Base-by-base conservation (phyloP, 1,140 invertebrate genomes). In the Colletes latitarsis region DNA sequence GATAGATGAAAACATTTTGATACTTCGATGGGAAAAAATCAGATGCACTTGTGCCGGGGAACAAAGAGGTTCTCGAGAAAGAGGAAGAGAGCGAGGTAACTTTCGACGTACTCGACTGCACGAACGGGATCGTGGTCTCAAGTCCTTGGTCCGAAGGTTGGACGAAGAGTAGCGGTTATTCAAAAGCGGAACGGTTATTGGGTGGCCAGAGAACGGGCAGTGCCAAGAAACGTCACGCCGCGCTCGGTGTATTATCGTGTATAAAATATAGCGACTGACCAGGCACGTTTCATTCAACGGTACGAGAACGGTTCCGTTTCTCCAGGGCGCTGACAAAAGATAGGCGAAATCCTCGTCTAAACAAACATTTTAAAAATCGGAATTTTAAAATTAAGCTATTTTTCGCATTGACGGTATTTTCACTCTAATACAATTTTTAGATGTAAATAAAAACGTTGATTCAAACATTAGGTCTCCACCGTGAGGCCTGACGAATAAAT, bases 211-310 rank as follows among this genome's bases (percentile, higher is more conserved):
- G 52, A 70, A 85, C 84, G 87, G 85, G 71, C 88, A 82, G 67
- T 81, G 77, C 74, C 67, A 64, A 77, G 77, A 62, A 87, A 86
- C 88, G 84, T 82, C 82, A 85, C 82, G 81, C 73, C 77, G 82
- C 55, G 30, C 80, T 52, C 75, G 76, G 69, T 67, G 79, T 83
- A 82, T 82, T 87, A 90, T 89, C 86, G 75, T 76, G 77, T 82
- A 89, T 90, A 88, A 89, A 88, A 89, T 84, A 85, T 86, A 74
- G 77, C 85, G 77, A 41, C 83, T 77, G 57, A 55, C 55, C 55
- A 81, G 82, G 82, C 85, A 87, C 89, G 88, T 87, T 88, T 88
- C 84, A 89, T 88, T 83, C 83, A 81, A 73, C 85, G 82, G 82
- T 15, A 85, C 85, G 85, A 85, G 83, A 84, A 79, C 81, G 72